Evolutionary conservation across 2,888 invertebrate genomes (phyloP), one percentile per base, ranked within the genome.

Genomic region (Sacculina carcini): DNA sequence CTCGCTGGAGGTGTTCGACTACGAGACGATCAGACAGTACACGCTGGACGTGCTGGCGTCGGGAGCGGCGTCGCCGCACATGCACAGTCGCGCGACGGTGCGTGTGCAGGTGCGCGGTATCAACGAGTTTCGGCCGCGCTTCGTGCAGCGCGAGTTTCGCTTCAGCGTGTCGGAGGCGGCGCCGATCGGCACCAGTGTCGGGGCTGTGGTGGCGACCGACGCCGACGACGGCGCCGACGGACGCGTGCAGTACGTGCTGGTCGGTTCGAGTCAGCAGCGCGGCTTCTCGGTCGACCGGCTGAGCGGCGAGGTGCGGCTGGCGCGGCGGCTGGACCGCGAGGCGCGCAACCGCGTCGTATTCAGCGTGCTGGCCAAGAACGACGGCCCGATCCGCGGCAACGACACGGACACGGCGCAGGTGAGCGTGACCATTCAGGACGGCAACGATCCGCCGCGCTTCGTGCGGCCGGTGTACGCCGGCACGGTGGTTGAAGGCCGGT

Each of bases 381-480:
- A 78, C 48, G 92, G 92, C 14, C 84, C 87, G 19, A 89, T 94
- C 58, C 73, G 79, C 36, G 92, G 92, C 3, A 89, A 90, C 63
- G 90, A 92, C 61, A 90, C 89, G 0, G 90, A 89, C 62, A 87
- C 86, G 67, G 90, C 90, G 4, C 85, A 86, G 66, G 83, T 94
- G 1, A 82, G 85, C 47, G 79, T 94, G 55, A 80, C 83, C 0
- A 83, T 94, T 56, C 85, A 89, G 67, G 92, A 92, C 64, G 90
- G 90, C 21, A 92, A 92, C 63, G 92, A 92, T 68, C 87, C 92
- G 1, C 92, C 92, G 0, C 84, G 85, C 63, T 94, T 94, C 63
- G 66, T 78, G n/a, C 75, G 79, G 60, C 72, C 71, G 48, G 63
- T 73, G 21, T 92, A 92, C 63, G 78, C 80, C 60, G 75, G 80